These are phyloP conservation scores for Psephotus haematonotus DNA, from an alignment of 2,113 vertebrate genomes.

Conservation along the genomic window DNA sequence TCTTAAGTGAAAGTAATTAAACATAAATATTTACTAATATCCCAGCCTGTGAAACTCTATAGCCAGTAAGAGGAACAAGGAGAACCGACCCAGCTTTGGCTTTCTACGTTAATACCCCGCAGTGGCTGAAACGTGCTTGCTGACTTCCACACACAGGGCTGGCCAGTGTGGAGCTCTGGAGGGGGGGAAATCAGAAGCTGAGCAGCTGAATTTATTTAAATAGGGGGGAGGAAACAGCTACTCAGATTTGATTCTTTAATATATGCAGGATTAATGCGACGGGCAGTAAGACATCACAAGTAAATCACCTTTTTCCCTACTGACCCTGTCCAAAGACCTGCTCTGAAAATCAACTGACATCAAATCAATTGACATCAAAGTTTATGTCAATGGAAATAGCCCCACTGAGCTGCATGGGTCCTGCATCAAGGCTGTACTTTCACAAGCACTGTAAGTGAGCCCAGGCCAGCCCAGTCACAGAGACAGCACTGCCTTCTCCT, in stretches of 20 bases:
- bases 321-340: neutral
- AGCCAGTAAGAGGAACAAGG: constrained; percentile 19
- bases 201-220: constrained; percentile 2
- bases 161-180: neutral
- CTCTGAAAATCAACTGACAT: neutral
- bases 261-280: neutral
- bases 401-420: rapidly evolving
- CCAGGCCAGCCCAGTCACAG: neutral
- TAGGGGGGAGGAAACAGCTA: neutral
- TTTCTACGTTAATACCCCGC: neutral
- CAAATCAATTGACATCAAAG: neutral
- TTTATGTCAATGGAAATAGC: neutral
- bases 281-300: neutral
- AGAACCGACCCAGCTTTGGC: neutral
- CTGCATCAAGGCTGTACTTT: neutral
- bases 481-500: neutral
- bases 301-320: neutral
- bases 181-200: neutral
- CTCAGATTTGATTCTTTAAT: neutral
- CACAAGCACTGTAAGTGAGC: neutral
- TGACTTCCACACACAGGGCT: neutral
- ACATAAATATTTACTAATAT: constrained; percentile 69
- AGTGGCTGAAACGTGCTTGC: neutral
- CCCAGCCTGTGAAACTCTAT: constrained; percentile 55
- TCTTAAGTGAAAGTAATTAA: constrained; percentile 66